Conservation (phyloP, 2,113 vertebrate species). For the Dicentrarchus labrax region DNA sequence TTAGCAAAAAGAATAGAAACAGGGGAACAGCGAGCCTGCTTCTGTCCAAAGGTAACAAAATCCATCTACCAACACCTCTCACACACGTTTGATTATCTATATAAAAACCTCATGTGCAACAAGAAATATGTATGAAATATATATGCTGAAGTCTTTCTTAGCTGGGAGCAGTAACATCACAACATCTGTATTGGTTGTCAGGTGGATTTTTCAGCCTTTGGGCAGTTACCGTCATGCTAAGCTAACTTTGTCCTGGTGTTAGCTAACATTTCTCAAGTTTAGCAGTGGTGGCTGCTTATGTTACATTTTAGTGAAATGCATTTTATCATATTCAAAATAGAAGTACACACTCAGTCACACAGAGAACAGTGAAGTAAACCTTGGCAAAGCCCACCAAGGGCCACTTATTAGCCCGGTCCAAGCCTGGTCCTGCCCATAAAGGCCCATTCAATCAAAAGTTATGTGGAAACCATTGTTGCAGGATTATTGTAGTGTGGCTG, state of each 20-base stretch:
- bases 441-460: constrained; percentile 73
- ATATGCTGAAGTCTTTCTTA: no score
- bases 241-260: neutral
- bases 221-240: neutral
- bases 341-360: constrained; percentile 14
- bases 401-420: constrained; percentile 60
- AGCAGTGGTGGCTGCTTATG: constrained; percentile 17
- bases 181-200: no score
- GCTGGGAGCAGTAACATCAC: neutral
- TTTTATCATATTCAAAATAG: constrained; percentile 34
- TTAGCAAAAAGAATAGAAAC: neutral
- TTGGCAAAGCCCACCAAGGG: constrained; percentile 53
- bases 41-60: neutral
- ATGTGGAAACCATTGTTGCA: constrained; percentile 78
- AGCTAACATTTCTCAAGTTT: neutral
- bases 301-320: constrained; percentile 36
- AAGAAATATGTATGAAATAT: no score
- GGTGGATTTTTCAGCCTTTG: neutral
- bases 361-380: constrained; percentile 66
- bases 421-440: constrained; percentile 58
- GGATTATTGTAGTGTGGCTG: constrained; percentile 75
- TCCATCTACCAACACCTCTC: neutral
- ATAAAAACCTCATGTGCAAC: neutral
- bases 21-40: neutral
- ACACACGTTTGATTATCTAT: neutral